phyloP scores from a whole-genome alignment of 2,888 invertebrate species.

The Aelia acuminata region DNA sequence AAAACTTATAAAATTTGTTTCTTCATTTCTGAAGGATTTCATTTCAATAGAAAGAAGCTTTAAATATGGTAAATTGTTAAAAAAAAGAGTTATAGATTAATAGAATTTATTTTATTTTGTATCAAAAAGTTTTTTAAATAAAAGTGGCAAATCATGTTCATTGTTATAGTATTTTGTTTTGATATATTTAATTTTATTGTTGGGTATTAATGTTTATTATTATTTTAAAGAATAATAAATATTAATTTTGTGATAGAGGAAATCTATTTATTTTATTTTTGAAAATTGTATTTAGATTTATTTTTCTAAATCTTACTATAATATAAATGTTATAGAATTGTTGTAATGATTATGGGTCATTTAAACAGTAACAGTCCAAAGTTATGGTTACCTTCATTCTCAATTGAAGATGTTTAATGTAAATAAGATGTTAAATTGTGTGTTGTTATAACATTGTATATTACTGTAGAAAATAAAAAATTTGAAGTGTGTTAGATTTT shows the following conservation, averaged over 20 bases:
- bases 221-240: neutral
- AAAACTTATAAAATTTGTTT: neutral
- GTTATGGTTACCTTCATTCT: neutral
- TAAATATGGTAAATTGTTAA: neutral
- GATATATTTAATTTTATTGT: neutral
- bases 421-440: neutral
- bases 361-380: neutral
- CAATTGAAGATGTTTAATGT: neutral
- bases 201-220: neutral
- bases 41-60: neutral
- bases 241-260: neutral
- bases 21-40: neutral
- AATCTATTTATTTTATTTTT: neutral
- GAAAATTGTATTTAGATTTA: neutral
- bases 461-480: slow-evolving; percentile 7
- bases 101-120: neutral
- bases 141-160: neutral
- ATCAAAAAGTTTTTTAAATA: neutral
- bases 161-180: neutral
- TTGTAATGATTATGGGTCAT: slow-evolving; percentile 1
- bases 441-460: slow-evolving; percentile 19
- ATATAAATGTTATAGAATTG: neutral
- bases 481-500: neutral
- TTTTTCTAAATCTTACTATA: neutral
- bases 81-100: neutral